Evolutionary conservation across 2,113 vertebrate species (phyloP).

Genomic region (Pelecanus crispus): DNA sequence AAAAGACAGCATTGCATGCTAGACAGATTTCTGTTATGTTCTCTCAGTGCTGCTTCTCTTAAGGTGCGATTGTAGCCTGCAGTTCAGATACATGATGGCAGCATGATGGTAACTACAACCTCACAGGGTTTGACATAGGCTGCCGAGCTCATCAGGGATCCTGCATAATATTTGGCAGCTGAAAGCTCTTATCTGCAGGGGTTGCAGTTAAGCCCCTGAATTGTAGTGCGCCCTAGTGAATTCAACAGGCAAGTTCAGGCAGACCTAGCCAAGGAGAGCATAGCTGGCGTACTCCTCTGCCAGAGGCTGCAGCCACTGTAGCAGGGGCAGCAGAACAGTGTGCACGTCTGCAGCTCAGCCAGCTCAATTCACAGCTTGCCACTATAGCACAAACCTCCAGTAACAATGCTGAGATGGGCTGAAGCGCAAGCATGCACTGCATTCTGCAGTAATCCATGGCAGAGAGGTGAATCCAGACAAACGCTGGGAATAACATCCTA

Average conservation of each 20-base stretch:
- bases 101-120: neutral
- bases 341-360: neutral
- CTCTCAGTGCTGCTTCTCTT: neutral
- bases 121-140: neutral
- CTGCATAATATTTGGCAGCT: slow-evolving; percentile 5
- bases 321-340: neutral
- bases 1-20: neutral
- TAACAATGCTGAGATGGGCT: neutral
- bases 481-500: neutral
- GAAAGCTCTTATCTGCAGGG: slow-evolving; percentile 13
- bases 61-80: neutral
- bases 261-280: neutral
- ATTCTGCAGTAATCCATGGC: neutral
- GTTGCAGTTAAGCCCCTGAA: slow-evolving; percentile 21
- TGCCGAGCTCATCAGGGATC: slow-evolving; percentile 34
- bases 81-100: neutral
- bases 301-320: neutral
- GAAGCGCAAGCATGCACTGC: fast-evolving
- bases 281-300: neutral
- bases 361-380: neutral
- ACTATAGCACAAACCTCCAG: neutral
- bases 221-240: neutral
- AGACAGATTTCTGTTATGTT: neutral
- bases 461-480: neutral
- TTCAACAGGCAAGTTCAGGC: neutral